Conservation (phyloP, 2,113 vertebrate species). For the Rhinoderma darwinii region DNA sequence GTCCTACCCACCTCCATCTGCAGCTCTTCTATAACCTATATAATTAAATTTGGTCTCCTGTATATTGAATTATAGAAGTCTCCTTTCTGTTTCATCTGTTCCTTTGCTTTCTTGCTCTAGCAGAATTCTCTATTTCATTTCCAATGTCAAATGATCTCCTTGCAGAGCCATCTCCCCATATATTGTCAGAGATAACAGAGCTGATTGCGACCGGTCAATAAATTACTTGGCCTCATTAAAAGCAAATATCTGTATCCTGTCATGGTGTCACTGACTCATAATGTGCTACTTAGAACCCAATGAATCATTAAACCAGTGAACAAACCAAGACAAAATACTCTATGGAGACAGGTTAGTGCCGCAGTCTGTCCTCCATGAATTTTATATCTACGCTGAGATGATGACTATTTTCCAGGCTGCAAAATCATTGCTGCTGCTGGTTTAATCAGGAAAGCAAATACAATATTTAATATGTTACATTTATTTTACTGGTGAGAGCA, state of each 20-base stretch:
- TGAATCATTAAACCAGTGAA: slow-evolving; percentile 55
- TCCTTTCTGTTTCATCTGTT: background rate
- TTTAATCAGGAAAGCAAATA: slow-evolving; percentile 30
- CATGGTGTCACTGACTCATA: slow-evolving; percentile 57
- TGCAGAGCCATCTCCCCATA: slow-evolving; percentile 11
- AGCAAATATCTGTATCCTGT: slow-evolving; percentile 59
- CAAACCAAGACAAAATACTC: slow-evolving; percentile 34
- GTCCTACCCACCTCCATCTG: too few relatives aligned
- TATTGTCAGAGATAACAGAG: slow-evolving; percentile 60
- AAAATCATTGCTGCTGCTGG: slow-evolving; percentile 4
- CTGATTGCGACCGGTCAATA: slow-evolving; percentile 61
- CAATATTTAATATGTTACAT: slow-evolving; percentile 27
- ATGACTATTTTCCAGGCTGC: slow-evolving; percentile 22
- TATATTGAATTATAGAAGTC: background rate
- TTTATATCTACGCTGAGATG: background rate
- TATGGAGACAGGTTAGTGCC: slow-evolving; percentile 55
- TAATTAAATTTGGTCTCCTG: background rate
- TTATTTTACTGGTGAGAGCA: background rate
- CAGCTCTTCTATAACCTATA: background rate
- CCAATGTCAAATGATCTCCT: slow-evolving; percentile 20
- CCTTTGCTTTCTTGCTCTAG: background rate
- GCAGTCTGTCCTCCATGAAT: slow-evolving; percentile 16
- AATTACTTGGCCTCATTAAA: slow-evolving; percentile 63
- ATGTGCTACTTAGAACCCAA: slow-evolving; percentile 56
- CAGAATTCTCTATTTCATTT: slow-evolving; percentile 22